phyloP scores from a whole-genome alignment of 2,797 vertebrate genomes.

The Bufotes viridis region DNA sequence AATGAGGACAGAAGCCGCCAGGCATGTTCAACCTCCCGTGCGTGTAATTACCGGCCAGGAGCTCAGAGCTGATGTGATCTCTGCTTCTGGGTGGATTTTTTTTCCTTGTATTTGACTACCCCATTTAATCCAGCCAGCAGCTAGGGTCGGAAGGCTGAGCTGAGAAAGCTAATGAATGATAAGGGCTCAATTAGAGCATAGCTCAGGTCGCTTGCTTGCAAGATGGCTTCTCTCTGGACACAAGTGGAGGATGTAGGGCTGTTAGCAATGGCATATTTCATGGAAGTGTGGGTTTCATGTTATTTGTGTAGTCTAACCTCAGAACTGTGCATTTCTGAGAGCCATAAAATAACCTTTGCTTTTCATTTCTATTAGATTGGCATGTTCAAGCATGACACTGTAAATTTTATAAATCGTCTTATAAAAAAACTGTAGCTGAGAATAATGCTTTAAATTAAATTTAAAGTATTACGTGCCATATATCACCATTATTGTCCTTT shows the following conservation, averaged over 20 bases:
- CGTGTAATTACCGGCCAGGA: slow-evolving; percentile 64
- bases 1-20: slow-evolving; percentile 56
- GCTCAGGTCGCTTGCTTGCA: slow-evolving; percentile 13
- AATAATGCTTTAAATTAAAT: neutral
- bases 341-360: neutral
- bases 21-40: slow-evolving; percentile 65
- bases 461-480: neutral
- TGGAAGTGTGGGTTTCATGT: neutral
- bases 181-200: slow-evolving; percentile 37
- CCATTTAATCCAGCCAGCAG: slow-evolving; percentile 50
- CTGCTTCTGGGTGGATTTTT: slow-evolving; percentile 48
- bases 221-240: slow-evolving; percentile 7
- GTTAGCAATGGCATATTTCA: neutral
- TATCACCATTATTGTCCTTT: neutral
- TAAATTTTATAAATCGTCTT: neutral
- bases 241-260: neutral
- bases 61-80: slow-evolving; percentile 62
- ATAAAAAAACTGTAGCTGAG: neutral
- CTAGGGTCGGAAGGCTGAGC: slow-evolving; percentile 38
- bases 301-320: neutral
- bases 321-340: neutral
- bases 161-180: slow-evolving; percentile 46
- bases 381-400: neutral
- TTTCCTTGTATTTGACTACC: slow-evolving; percentile 35
- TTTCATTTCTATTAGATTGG: neutral